Evolutionary conservation across 2,797 vertebrate genomes (phyloP).

Genomic region (Oreortyx pictus): DNA sequence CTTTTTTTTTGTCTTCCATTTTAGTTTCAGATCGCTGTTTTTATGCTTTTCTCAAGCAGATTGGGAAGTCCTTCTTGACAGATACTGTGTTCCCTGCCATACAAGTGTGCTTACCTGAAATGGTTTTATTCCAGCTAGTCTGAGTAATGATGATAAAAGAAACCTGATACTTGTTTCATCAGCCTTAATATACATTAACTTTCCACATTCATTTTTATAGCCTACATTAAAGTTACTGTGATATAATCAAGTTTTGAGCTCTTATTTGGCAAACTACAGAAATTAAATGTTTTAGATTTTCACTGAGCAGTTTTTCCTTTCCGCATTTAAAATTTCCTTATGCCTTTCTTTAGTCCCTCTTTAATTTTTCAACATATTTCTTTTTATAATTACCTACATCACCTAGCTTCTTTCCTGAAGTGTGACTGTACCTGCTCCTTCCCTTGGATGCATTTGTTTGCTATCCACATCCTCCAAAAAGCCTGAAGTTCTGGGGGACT

Average conservation of each 20-base stretch:
- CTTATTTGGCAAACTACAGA: not conserved
- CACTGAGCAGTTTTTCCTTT: not conserved
- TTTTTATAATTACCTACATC: not conserved
- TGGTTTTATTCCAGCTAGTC: not conserved
- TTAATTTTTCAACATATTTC: not conserved
- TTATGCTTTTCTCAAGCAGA: not conserved
- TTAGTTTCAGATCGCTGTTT: not conserved
- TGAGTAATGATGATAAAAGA: not conserved
- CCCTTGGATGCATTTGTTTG: not conserved
- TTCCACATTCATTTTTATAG: not conserved
- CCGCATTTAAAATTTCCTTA: not conserved
- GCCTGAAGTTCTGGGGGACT: not conserved
- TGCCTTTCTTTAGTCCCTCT: not conserved
- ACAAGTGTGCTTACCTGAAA: not conserved
- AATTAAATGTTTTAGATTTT: not conserved
- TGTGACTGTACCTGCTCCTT: not conserved
- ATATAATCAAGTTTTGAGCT: not conserved
- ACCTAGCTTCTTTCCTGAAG: not conserved
- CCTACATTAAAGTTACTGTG: not conserved
- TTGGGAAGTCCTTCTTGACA: not conserved
- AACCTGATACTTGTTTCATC: not conserved
- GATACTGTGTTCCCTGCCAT: not conserved
- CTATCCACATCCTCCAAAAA: not conserved
- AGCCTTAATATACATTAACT: not conserved
- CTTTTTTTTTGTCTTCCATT: not conserved